Evolutionary conservation across 2,113 vertebrate genomes (phyloP).

Genomic region (Sylvia atricapilla): DNA sequence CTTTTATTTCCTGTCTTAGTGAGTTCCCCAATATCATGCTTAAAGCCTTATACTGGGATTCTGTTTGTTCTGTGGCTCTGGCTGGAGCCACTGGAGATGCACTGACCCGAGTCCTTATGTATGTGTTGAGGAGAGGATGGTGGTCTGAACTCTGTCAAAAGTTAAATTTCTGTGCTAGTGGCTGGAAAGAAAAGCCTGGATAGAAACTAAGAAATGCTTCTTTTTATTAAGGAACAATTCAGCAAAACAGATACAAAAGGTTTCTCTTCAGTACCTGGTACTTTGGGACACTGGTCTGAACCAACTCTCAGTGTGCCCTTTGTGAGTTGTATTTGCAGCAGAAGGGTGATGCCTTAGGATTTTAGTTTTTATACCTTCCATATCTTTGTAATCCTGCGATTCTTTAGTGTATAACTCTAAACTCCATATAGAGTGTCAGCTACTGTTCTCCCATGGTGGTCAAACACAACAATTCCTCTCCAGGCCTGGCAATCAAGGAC

Average conservation of each 20-base stretch:
- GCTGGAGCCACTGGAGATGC: not conserved
- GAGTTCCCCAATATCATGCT: too few species aligned
- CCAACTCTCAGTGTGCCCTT: not conserved
- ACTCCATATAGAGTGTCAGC: fast-evolving
- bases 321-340: not conserved
- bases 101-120: not conserved
- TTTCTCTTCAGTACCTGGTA: not conserved
- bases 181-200: not conserved
- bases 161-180: not conserved
- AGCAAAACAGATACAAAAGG: not conserved
- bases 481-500: not conserved
- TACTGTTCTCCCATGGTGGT: not conserved
- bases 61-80: not conserved
- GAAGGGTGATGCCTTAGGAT: not conserved
- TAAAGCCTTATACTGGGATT: not conserved
- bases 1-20: not conserved
- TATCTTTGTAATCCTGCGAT: not conserved
- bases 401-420: not conserved
- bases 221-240: not conserved
- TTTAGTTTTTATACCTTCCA: not conserved
- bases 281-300: not conserved
- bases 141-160: not conserved
- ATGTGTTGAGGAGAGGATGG: not conserved
- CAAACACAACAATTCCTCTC: not conserved
- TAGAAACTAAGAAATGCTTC: not conserved